Conservation (phyloP, 2,888 invertebrate species). For the Teleogryllus oceanicus region DNA sequence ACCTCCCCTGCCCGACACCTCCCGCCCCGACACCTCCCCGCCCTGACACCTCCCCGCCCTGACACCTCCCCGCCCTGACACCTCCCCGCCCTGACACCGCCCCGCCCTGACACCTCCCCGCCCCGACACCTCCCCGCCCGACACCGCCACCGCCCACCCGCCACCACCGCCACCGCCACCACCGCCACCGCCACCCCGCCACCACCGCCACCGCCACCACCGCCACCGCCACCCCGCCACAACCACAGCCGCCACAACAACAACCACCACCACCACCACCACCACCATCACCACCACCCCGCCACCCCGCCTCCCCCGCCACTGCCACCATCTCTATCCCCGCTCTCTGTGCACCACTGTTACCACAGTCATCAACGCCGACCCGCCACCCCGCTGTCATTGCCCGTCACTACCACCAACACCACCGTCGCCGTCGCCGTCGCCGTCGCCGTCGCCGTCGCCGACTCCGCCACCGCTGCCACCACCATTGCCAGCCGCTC, state of each 20-base stretch:
- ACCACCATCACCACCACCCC: neutral
- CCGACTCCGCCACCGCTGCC: neutral
- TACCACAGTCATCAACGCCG: neutral
- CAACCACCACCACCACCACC: neutral
- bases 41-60: no score
- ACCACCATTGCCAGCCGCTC: neutral
- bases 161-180: neutral
- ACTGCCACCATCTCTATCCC: neutral
- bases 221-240: neutral
- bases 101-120: no score
- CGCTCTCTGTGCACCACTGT: neutral
- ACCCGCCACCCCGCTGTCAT: neutral
- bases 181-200: neutral
- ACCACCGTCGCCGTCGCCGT: neutral
- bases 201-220: neutral
- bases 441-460: neutral
- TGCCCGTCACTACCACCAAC: neutral
- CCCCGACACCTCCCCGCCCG: no score
- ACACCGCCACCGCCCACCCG: no score
- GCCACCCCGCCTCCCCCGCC: no score
- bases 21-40: no score
- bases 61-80: no score
- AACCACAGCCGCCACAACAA: no score
- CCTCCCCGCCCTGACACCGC: no score
- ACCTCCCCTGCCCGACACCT: no score